A percentile compares a stretch with the other conserved stretches of the same genome.
phyloP scores from a whole-genome alignment of 2,797 vertebrate genomes.

The Psittacula derbiana region DNA sequence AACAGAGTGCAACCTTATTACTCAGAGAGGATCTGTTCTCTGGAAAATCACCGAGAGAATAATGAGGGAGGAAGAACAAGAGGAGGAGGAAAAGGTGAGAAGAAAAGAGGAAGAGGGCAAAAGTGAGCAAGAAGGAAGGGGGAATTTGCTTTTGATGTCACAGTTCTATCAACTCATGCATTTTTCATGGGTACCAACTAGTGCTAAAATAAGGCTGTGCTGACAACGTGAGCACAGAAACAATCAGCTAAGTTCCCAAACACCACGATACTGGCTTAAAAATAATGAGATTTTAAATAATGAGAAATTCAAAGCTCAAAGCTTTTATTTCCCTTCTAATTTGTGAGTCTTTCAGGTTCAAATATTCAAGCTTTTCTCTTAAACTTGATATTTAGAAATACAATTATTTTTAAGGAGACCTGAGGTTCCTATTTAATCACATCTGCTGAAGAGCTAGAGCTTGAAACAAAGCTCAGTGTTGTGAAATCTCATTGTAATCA shows the following conservation, averaged over 20 bases:
- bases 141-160: constrained; percentile 64
- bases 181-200: constrained; percentile 61
- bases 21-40: constrained; percentile 17
- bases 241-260: not conserved
- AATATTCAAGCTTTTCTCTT: not conserved
- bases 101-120: constrained; percentile 46
- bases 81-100: constrained; percentile 59
- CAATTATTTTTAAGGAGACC: not conserved
- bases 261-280: not conserved
- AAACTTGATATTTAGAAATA: not conserved
- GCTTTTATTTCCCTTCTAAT: not conserved
- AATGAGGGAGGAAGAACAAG: constrained; percentile 57
- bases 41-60: not conserved
- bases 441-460: not conserved
- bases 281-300: not conserved
- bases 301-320: not conserved
- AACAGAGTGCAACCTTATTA: not conserved
- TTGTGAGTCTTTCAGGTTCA: not conserved
- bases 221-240: not conserved
- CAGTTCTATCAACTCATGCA: constrained; percentile 64
- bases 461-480: constrained; percentile 19
- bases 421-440: not conserved
- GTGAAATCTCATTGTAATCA: not conserved
- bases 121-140: constrained; percentile 17
- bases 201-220: constrained; percentile 43